Conservation (phyloP, 2,888 invertebrate genomes). For the Lymantria dispar region DNA sequence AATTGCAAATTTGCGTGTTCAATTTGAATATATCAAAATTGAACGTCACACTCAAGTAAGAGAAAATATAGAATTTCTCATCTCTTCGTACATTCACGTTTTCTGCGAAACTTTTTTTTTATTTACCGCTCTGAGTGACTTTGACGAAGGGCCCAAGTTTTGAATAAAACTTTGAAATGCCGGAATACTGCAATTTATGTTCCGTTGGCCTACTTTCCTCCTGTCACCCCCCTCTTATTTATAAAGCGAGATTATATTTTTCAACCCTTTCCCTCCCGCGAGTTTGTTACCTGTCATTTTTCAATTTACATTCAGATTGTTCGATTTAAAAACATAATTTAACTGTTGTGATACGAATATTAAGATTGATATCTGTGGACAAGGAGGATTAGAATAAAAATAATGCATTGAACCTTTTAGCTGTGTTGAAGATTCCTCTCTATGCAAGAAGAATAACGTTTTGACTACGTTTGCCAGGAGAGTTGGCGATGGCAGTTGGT, state of each 20-base stretch:
- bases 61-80: conserved; percentile 41
- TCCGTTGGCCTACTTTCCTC: conserved; percentile 42
- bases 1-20: conserved; percentile 6
- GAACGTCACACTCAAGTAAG: conserved; percentile 17
- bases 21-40: conserved; percentile 22
- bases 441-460: too few relatives aligned
- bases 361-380: too few relatives aligned
- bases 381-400: too few relatives aligned
- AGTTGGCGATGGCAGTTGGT: too few relatives aligned
- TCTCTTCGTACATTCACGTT: conserved; percentile 43
- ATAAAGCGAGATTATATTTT: conserved; percentile 26
- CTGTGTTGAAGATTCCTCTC: too few relatives aligned
- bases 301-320: not conserved
- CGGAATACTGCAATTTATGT: conserved; percentile 44
- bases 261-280: conserved; percentile 20
- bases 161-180: conserved; percentile 52
- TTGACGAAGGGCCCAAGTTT: conserved; percentile 69
- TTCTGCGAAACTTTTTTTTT: conserved; percentile 54
- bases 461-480: too few relatives aligned
- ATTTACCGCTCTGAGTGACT: conserved; percentile 60
- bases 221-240: conserved; percentile 22
- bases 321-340: too few relatives aligned
- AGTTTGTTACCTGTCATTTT: conserved; percentile 25
- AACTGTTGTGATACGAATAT: too few relatives aligned
- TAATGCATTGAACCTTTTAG: too few relatives aligned